These are phyloP conservation scores for Netelia virgata DNA, from an alignment of 2,888 invertebrate genomes.

Conservation along the genomic window DNA sequence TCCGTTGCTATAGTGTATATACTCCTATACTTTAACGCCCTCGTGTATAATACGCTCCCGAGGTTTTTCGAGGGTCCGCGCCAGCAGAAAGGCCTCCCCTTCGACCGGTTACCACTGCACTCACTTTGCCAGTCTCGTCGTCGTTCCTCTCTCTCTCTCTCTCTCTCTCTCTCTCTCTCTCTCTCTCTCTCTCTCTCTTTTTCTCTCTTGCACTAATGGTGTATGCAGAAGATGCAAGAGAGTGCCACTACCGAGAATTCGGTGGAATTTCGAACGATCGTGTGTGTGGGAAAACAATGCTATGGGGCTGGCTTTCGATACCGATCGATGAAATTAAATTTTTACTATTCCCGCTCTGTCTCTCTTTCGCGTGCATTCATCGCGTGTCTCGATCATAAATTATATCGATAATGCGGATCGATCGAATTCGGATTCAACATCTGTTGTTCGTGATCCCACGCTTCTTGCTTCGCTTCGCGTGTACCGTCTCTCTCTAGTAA, in stretches of 20 bases:
- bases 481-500: not conserved
- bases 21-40: slow-evolving; percentile 32
- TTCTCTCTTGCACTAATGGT: slow-evolving; percentile 34
- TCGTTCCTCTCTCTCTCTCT: slow-evolving; percentile 17
- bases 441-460: not conserved
- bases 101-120: slow-evolving; percentile 28
- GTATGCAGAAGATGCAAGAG: not conserved
- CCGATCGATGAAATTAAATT: not conserved
- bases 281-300: not conserved
- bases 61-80: slow-evolving; percentile 66
- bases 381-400: not conserved
- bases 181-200: no score
- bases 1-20: slow-evolving; percentile 19
- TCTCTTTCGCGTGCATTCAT: not conserved
- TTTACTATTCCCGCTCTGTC: not conserved
- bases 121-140: slow-evolving; percentile 30
- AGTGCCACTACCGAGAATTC: slow-evolving; percentile 43
- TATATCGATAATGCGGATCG: not conserved
- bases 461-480: not conserved
- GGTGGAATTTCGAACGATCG: slow-evolving; percentile 29
- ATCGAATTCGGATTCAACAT: not conserved
- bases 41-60: slow-evolving; percentile 58
- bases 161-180: slow-evolving; percentile 28
- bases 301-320: not conserved
- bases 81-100: slow-evolving; percentile 34